These are phyloP conservation scores for Ectobius pallidus DNA, from an alignment of 2,888 invertebrate species.

Conservation along the genomic window DNA sequence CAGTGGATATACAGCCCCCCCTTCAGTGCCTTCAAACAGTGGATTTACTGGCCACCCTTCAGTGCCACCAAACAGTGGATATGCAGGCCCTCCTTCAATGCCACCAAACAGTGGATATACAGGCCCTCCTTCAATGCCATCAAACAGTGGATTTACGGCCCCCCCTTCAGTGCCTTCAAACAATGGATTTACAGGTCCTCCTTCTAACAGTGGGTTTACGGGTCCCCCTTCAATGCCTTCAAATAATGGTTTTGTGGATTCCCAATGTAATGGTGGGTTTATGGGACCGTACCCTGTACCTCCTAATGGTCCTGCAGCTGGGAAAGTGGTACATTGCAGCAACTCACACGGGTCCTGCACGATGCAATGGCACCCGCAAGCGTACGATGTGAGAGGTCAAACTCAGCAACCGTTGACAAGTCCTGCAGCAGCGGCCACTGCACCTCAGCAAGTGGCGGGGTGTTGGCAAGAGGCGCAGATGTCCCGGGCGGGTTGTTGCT, in stretches of 20 bases:
- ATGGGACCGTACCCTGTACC: constrained; percentile 11
- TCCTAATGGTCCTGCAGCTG: constrained; percentile 15
- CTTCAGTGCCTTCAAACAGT: no score
- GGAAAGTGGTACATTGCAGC: constrained; percentile 18
- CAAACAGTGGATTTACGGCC: no score
- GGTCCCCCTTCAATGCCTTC: background rate
- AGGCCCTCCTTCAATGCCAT: no score
- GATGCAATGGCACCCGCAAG: constrained; percentile 38
- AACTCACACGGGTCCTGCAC: constrained; percentile 44
- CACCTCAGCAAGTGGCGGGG: constrained; percentile 41
- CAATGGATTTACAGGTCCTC: background rate
- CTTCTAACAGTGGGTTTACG: background rate
- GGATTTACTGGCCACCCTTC: no score
- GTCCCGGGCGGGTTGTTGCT: constrained; percentile 13
- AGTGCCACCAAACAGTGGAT: no score
- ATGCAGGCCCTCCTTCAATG: no score
- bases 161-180: background rate
- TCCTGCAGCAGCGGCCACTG: constrained; percentile 48
- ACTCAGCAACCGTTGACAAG: constrained; percentile 46
- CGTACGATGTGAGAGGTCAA: constrained; percentile 8
- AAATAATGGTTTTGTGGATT: no score
- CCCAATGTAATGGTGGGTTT: no score
- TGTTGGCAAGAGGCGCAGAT: constrained; percentile 39
- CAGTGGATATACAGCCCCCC: no score
- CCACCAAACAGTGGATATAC: no score